Conservation (phyloP, 2,888 invertebrate genomes). For the Amphipoea lucens region DNA sequence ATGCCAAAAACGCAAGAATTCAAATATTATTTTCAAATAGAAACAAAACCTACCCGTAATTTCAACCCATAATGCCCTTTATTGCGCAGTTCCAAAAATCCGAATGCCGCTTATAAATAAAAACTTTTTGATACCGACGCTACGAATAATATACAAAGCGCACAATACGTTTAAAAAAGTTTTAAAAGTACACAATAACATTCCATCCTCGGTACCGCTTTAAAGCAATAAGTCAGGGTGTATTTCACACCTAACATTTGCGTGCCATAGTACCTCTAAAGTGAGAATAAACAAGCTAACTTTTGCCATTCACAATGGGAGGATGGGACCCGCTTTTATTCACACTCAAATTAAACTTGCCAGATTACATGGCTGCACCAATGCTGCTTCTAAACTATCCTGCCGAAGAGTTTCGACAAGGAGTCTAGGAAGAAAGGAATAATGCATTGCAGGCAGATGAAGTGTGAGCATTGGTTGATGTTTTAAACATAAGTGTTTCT, state of each 20-base stretch:
- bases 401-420: constrained; percentile 67
- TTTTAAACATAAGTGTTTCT: constrained; percentile 1
- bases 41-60: constrained; percentile 12
- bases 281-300: constrained; percentile 85
- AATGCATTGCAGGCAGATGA: constrained; percentile 22
- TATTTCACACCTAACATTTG: constrained; percentile 81
- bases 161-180: constrained; percentile 65
- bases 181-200: constrained; percentile 60
- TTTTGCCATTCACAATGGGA: constrained; percentile 82
- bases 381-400: constrained; percentile 54
- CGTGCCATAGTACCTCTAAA: constrained; percentile 78
- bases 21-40: neutral
- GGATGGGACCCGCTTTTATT: constrained; percentile 73
- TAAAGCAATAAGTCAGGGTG: constrained; percentile 74
- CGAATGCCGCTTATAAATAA: constrained; percentile 52
- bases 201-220: constrained; percentile 54
- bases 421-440: constrained; percentile 12
- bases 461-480: neutral
- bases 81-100: constrained; percentile 48
- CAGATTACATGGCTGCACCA: constrained; percentile 75
- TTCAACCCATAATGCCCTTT: constrained; percentile 26
- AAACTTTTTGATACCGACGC: constrained; percentile 56
- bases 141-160: constrained; percentile 55
- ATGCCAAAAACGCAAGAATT: neutral
- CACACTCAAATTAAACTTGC: constrained; percentile 79